Evolutionary conservation across 2,888 invertebrate species (phyloP).

Genomic region (Synanthedon tipuliformis): DNA sequence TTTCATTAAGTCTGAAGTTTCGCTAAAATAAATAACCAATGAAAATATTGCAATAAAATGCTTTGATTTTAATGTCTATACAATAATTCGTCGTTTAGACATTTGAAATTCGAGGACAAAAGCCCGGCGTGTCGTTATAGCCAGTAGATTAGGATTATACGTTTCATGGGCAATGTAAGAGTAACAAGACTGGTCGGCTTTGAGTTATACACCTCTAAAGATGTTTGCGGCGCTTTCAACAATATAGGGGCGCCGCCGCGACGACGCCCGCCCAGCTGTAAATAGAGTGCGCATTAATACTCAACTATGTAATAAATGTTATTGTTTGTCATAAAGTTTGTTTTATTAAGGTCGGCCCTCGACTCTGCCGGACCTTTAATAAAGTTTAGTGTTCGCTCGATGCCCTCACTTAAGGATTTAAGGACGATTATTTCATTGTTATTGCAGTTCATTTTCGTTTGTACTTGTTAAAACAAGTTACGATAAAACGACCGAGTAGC

Average conservation of each 20-base stretch:
- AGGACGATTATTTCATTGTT: conserved; percentile 25
- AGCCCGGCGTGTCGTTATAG: conserved; percentile 18
- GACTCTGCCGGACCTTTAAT: conserved; percentile 46
- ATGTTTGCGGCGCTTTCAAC: conserved; percentile 36
- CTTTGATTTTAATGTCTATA: conserved; percentile 15
- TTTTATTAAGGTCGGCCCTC: conserved; percentile 57
- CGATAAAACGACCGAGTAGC: conserved; percentile 10
- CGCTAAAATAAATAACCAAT: no score
- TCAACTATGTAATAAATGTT: conserved; percentile 65
- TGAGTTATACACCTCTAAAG: conserved; percentile 25
- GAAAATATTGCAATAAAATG: conserved; percentile 13
- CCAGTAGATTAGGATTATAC: conserved; percentile 32
- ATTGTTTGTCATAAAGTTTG: conserved; percentile 66
- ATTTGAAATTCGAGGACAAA: conserved; percentile 12
- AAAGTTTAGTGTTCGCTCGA: conserved; percentile 43
- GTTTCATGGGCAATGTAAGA: conserved; percentile 23
- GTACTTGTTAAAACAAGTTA: not conserved
- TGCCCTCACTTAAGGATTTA: conserved; percentile 32
- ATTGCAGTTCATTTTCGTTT: conserved; percentile 8
- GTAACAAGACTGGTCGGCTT: conserved; percentile 10
- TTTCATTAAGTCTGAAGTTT: no score
- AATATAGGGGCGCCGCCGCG: conserved; percentile 25
- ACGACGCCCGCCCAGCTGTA: conserved; percentile 44
- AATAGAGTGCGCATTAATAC: conserved; percentile 61
- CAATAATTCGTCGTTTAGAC: not conserved